Conservation (phyloP, 2,888 invertebrate genomes). For the Hedychridium roseum region DNA sequence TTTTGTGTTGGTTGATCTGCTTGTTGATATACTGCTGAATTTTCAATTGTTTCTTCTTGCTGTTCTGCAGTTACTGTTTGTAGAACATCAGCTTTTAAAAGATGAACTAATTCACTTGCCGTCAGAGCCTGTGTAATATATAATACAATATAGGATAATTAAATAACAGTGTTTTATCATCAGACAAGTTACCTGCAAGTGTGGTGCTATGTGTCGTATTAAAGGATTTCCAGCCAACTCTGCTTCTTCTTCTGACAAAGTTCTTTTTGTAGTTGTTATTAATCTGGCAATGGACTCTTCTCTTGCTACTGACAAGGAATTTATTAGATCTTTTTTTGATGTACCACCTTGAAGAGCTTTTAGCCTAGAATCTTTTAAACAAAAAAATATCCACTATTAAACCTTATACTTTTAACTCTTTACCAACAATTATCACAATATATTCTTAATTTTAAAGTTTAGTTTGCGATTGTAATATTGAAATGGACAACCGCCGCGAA, state of each 20-base stretch:
- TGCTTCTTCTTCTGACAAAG: constrained; percentile 63
- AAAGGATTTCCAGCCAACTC: constrained; percentile 55
- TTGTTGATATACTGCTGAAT: neutral
- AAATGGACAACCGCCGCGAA: too few species aligned
- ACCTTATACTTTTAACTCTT: too few species aligned
- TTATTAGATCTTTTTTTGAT: constrained; percentile 68
- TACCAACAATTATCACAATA: too few species aligned
- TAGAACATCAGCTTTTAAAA: constrained; percentile 65
- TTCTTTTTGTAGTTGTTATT: constrained; percentile 67
- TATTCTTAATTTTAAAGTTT: too few species aligned
- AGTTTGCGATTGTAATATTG: too few species aligned
- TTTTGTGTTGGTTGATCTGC: constrained; percentile 1
- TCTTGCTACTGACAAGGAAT: constrained; percentile 68
- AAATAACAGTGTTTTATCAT: constrained; percentile 18
- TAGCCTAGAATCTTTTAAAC: constrained; percentile 48
- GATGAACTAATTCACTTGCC: constrained; percentile 64
- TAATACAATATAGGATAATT: constrained; percentile 1
- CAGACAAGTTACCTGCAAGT: constrained; percentile 55
- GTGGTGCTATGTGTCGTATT: constrained; percentile 61
- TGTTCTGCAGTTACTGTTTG: constrained; percentile 49
- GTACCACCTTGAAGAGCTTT: constrained; percentile 51
- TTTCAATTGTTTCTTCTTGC: constrained; percentile 19
- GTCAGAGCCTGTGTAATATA: constrained; percentile 60
- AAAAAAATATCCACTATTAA: too few species aligned
- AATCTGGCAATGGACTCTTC: constrained; percentile 71